Percentiles rank a stretch among this genome's conserved stretches.
Evolutionary conservation across 2,113 vertebrate species (phyloP).

Genomic region (Cavia aperea): DNA sequence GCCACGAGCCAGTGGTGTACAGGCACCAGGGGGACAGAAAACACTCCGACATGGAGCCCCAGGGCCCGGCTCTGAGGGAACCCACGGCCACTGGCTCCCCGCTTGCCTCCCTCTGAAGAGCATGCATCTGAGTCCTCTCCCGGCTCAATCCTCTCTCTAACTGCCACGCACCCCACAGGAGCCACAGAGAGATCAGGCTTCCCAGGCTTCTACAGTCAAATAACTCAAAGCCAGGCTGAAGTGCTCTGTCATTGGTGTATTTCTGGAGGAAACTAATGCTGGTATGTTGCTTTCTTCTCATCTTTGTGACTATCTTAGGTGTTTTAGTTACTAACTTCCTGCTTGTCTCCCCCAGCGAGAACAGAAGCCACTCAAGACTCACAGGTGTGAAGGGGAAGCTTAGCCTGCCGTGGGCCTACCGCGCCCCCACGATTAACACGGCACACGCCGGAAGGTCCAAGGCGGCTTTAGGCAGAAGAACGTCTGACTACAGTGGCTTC

Average conservation of each 20-base stretch:
- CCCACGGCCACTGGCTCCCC: accelerated
- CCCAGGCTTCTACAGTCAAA: background rate
- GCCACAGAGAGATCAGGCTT: background rate
- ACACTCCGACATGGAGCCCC: background rate
- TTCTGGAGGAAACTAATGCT: background rate
- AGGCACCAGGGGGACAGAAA: background rate
- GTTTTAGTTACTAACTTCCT: background rate
- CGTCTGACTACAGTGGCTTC: background rate
- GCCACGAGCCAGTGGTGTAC: background rate
- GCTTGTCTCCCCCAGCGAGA: background rate
- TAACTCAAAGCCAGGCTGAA: background rate
- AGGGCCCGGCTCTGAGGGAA: too few species aligned
- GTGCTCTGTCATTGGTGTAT: background rate
- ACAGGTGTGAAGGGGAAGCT: too few species aligned
- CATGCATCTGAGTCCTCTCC: too few species aligned
- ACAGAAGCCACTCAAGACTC: background rate
- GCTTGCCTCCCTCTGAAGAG: accelerated
- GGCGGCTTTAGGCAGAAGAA: background rate
- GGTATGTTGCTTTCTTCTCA: background rate
- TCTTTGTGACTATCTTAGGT: background rate
- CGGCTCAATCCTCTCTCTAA: accelerated
- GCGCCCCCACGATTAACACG: background rate
- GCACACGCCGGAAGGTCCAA: background rate
- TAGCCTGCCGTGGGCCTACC: too few species aligned
- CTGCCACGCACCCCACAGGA: accelerated